Conservation (phyloP, 2,888 invertebrate species). For the Hydropsyche betteni region DNA sequence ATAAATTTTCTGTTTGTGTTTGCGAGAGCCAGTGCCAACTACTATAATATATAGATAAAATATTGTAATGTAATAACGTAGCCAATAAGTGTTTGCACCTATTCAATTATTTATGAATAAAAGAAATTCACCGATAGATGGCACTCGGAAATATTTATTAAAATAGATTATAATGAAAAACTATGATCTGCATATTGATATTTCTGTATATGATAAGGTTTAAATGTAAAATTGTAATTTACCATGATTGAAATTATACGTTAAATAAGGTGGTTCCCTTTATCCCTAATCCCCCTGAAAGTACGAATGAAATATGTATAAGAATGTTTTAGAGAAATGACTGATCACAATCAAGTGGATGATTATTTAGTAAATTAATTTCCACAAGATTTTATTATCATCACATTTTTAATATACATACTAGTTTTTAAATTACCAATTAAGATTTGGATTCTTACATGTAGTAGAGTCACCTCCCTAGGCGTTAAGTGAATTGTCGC, state of each 20-base stretch:
- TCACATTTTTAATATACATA: slow-evolving; percentile 49
- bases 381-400: slow-evolving; percentile 49
- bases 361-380: slow-evolving; percentile 44
- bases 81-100: slow-evolving; percentile 70
- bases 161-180: slow-evolving; percentile 45
- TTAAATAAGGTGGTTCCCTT: slow-evolving; percentile 42
- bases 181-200: slow-evolving; percentile 51
- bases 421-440: slow-evolving; percentile 42
- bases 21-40: slow-evolving; percentile 62
- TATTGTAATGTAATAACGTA: slow-evolving; percentile 54
- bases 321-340: slow-evolving; percentile 50
- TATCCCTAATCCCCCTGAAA: slow-evolving; percentile 4
- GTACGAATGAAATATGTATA: slow-evolving; percentile 46
- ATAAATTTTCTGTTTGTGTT: slow-evolving; percentile 50
- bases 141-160: slow-evolving; percentile 52
- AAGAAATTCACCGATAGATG: slow-evolving; percentile 52
- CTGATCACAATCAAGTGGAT: slow-evolving; percentile 50
- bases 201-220: slow-evolving; percentile 49
- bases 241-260: slow-evolving; percentile 47
- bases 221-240: slow-evolving; percentile 51
- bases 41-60: slow-evolving; percentile 53
- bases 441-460: slow-evolving; percentile 51
- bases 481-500: slow-evolving; percentile 51
- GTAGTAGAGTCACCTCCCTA: slow-evolving; percentile 50
- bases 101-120: slow-evolving; percentile 54